Percentiles rank a stretch among this genome's conserved stretches.
These are phyloP conservation scores for Umimayanthus chanpuru DNA, from an alignment of 92 coral and sea anemone genomes.

Conservation along the genomic window DNA sequence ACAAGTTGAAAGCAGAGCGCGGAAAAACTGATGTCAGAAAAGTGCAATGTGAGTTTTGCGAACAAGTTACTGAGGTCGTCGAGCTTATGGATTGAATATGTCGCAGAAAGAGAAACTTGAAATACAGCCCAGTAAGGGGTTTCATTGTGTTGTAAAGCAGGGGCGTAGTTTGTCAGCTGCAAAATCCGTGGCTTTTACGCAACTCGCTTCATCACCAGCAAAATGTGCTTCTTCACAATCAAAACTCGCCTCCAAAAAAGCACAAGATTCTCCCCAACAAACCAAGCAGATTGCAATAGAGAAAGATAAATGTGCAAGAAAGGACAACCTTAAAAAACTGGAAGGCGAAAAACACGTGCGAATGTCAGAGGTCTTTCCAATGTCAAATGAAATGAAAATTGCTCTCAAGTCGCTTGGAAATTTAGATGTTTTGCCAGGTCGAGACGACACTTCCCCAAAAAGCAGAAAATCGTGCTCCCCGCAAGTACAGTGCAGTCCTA, in stretches of 20 bases:
- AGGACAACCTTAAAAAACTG: not conserved
- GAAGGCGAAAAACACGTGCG: not conserved
- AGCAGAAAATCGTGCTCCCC: not conserved
- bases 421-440: constrained; percentile 15
- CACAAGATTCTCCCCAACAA: not conserved
- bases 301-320: not conserved
- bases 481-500: not conserved
- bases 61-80: not conserved
- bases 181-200: not conserved
- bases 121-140: not conserved
- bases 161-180: constrained; percentile 13
- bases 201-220: not conserved
- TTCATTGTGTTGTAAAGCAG: not conserved
- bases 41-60: not conserved
- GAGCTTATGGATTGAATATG: not conserved
- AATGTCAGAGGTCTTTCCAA: constrained; percentile 22
- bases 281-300: not conserved
- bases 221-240: not conserved
- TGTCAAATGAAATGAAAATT: constrained; percentile 19
- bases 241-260: not conserved
- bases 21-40: not conserved
- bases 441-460: not conserved
- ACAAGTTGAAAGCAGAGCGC: not conserved
- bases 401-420: constrained; percentile 19
- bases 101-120: not conserved